Base-by-base conservation (phyloP, 2,888 invertebrate species). In the Acrobasis suavella region DNA sequence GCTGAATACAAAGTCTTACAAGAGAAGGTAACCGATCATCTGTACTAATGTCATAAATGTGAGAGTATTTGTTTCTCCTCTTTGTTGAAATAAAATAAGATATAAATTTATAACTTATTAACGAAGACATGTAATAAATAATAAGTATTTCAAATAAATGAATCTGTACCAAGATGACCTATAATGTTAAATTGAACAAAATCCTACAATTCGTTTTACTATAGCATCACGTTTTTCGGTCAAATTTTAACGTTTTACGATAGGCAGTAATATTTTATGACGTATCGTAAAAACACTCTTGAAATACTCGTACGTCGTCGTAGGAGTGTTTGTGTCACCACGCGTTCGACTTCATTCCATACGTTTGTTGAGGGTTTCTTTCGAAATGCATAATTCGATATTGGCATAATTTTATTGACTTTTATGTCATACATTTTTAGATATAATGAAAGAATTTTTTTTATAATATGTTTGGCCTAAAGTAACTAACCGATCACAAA, bases 211-310 rank as follows among this genome's bases (percentile, higher is more conserved):
- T 67, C 63, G 58, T 67, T 67, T 58, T 69, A 73, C 71, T 71
- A 70, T n/a, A 67, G 68, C 60, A 63, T 72, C 69, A 72, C 68
- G 74, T 77, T 78, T 73, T 78, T 80, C 71, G 74, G 74, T 73
- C 69, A 78, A 78, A 77, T 77, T 84, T 84, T 77, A 79, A 75
- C 74, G 70, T 75, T 86, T 85, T 85, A 87, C 79, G 84, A 81
- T 67, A 69, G 73, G 77, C 78, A 81, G 81, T 84, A 82, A 83
- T 85, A 81, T 86, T 88, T 87, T 86, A 87, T 80, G 81, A 72
- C 72, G 69, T 72, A 79, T 78, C 82, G 78, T 87, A 87, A 88
- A 87, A 79, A 75, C 75, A 73, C 77, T 80, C 80, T 80, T 82
- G 77, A 81, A 82, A 82, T 85, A 83, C n/a, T n/a, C n/a, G n/a